A percentile compares a stretch with the other conserved stretches of the same genome.
These are phyloP conservation scores for Rhopilema esculentum DNA, from an alignment of 30 jellyfish, hydroid and myxozoan species.

Conservation along the genomic window DNA sequence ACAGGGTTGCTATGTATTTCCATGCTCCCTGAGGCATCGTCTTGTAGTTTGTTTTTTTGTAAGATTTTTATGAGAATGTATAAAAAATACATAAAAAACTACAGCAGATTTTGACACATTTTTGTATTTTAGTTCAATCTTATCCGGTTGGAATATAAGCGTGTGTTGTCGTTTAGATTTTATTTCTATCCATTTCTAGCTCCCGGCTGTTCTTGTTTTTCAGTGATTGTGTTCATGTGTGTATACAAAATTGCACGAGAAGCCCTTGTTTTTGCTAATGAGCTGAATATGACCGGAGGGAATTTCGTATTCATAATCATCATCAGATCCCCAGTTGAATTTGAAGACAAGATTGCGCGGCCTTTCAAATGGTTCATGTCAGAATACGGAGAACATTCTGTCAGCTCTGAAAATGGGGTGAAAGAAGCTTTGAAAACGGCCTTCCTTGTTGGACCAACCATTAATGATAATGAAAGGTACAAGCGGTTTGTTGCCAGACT, in stretches of 20 bases:
- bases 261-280: conserved; percentile 52
- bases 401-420: conserved; percentile 12
- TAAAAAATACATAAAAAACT: too few species aligned
- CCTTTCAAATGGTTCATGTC: conserved; percentile 73
- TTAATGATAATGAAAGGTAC: conserved; percentile 1
- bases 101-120: too few species aligned
- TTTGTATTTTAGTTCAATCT: too few species aligned
- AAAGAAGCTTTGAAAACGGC: conserved; percentile 48
- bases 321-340: conserved; percentile 45
- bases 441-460: conserved; percentile 60
- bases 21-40: too few species aligned
- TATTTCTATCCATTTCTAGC: not conserved
- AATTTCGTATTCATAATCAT: conserved; percentile 50
- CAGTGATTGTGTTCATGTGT: conserved; percentile 65
- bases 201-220: conserved; percentile 8
- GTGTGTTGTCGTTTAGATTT: too few species aligned
- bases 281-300: conserved; percentile 61
- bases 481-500: conserved; percentile 11
- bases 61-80: too few species aligned
- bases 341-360: conserved; percentile 2
- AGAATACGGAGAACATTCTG: not conserved
- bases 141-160: too few species aligned
- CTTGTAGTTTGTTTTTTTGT: too few species aligned
- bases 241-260: conserved; percentile 36
- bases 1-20: too few species aligned